A percentile compares a stretch with the other conserved stretches of the same genome.
These are phyloP conservation scores for Andrena camellia DNA, from an alignment of 2,888 invertebrate species.

Conservation along the genomic window DNA sequence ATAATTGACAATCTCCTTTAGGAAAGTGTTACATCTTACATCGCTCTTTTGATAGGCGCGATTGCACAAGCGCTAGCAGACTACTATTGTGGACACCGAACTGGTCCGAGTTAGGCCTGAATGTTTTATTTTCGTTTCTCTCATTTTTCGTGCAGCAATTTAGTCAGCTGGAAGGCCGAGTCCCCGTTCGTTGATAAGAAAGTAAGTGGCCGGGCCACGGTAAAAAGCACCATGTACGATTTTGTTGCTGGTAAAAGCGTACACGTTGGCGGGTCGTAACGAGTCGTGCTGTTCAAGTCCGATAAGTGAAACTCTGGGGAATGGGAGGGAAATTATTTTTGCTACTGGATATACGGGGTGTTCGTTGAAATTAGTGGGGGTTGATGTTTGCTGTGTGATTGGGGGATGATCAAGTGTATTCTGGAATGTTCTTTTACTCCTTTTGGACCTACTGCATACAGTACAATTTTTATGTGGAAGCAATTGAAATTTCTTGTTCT, in stretches of 20 bases:
- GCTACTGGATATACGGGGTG: not conserved
- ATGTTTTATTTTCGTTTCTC: no score
- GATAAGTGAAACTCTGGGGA: constrained; percentile 23
- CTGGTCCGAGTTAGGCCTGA: no score
- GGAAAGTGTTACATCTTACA: no score
- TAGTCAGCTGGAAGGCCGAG: not conserved
- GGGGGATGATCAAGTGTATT: not conserved
- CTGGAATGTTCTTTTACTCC: not conserved
- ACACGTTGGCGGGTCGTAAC: constrained; percentile 7
- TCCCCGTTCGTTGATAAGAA: constrained; percentile 14
- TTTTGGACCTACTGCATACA: not conserved
- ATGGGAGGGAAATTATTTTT: constrained; percentile 12
- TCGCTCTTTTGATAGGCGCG: no score
- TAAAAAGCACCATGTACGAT: constrained; percentile 17
- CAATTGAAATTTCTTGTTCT: no score
- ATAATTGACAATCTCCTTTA: no score
- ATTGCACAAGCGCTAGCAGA: no score
- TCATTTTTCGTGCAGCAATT: constrained; percentile 15
- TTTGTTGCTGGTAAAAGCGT: constrained; percentile 30
- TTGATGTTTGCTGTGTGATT: not conserved
- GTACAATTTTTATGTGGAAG: no score
- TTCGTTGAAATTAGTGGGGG: not conserved
- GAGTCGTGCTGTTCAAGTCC: constrained; percentile 3
- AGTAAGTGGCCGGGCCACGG: constrained; percentile 17
- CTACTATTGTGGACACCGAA: no score